Evolutionary conservation across 2,888 invertebrate species (phyloP).

Genomic region (Entomobrya multifasciata): DNA sequence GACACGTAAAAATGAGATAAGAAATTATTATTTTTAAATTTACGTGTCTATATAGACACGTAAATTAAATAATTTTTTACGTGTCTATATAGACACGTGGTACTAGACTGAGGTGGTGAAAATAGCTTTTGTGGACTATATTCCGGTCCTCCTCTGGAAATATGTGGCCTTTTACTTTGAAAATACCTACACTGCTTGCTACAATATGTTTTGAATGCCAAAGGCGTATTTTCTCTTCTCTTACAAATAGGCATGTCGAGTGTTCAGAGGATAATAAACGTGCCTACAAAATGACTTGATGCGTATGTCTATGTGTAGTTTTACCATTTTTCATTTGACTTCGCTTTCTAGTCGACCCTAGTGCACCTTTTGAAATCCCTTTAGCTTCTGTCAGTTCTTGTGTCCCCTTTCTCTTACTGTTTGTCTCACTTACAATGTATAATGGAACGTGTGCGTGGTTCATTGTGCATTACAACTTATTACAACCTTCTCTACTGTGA

Average conservation of each 20-base stretch:
- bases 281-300: conserved; percentile 54
- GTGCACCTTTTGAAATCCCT: conserved; percentile 61
- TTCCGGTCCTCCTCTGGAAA: not conserved
- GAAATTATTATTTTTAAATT: too few species aligned
- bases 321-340: conserved; percentile 63
- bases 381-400: conserved; percentile 66
- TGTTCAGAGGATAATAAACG: conserved; percentile 57
- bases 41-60: too few species aligned
- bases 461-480: not conserved
- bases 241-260: conserved; percentile 43
- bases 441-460: conserved; percentile 6
- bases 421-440: too few species aligned
- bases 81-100: not conserved
- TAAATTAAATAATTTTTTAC: too few species aligned
- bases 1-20: too few species aligned
- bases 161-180: not conserved
- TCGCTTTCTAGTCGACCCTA: conserved; percentile 30
- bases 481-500: not conserved
- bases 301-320: conserved; percentile 55
- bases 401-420: conserved; percentile 9
- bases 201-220: conserved; percentile 53
- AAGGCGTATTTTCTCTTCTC: conserved; percentile 51
- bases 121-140: conserved; percentile 18
- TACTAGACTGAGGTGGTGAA: conserved; percentile 39
- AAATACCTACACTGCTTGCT: not conserved